A percentile compares a stretch with the other conserved stretches of the same genome.
Conservation (phyloP, 2,888 invertebrate species). For the Sceliomorpha sp. region DNA sequence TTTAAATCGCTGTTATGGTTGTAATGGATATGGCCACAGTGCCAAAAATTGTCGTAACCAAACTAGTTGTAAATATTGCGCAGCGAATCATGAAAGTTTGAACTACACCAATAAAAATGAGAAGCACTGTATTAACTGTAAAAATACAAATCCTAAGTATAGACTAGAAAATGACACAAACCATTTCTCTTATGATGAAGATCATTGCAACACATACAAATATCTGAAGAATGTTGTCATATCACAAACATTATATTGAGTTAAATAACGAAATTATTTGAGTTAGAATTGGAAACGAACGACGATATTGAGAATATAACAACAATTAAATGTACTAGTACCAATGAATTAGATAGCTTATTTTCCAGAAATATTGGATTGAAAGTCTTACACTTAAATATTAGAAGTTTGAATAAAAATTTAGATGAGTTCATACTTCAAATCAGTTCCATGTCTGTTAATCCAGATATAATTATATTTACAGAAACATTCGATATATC, state of each 20-base stretch:
- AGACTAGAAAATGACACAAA: neutral
- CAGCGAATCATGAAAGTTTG: constrained; percentile 10
- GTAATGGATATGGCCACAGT: constrained; percentile 18
- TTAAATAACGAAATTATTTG: too few species aligned
- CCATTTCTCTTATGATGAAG: constrained; percentile 17
- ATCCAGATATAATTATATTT: constrained; percentile 22
- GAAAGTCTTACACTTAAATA: constrained; percentile 13
- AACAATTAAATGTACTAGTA: neutral
- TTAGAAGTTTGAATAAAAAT: constrained; percentile 22
- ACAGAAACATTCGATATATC: constrained; percentile 24
- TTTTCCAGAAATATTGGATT: neutral
- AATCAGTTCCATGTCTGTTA: neutral
- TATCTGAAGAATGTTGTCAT: constrained; percentile 8
- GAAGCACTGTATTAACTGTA: constrained; percentile 18
- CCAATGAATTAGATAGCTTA: neutral
- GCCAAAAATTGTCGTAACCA: constrained; percentile 12
- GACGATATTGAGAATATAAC: neutral
- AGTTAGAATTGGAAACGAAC: neutral
- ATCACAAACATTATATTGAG: neutral
- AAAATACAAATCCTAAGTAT: constrained; percentile 5
- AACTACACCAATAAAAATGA: neutral
- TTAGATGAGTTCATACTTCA: neutral
- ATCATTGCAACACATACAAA: constrained; percentile 3
- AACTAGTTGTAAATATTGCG: constrained; percentile 9
- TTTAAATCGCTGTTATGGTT: constrained; percentile 22